Conservation (phyloP, 2,113 vertebrate species). For the Chinchilla lanigera region DNA sequence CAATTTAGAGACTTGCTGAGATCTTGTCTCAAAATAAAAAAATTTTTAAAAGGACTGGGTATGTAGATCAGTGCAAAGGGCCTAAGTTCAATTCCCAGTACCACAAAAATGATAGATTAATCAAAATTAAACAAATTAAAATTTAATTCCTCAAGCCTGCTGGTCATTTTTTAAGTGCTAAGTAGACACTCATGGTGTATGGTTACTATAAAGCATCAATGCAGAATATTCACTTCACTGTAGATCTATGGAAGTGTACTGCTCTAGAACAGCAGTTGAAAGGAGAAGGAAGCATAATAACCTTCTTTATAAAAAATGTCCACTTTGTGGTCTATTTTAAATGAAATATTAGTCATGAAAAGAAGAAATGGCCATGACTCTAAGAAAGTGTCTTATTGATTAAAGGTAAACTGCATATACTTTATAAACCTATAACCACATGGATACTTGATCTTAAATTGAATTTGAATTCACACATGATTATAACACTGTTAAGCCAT, state of each 20-base stretch:
- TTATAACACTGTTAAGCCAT: slow-evolving; percentile 35
- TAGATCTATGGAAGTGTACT: not conserved
- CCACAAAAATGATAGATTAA: not conserved
- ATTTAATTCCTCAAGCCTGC: not conserved
- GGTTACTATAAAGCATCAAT: not conserved
- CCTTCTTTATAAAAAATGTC: slow-evolving; percentile 39
- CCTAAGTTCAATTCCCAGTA: not conserved
- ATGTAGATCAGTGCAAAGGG: not conserved
- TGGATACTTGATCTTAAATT: slow-evolving; percentile 38
- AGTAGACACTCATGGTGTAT: not conserved
- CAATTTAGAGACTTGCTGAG: not conserved
- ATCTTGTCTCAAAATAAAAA: not conserved
- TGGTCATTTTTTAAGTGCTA: not conserved
- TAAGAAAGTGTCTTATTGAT: not conserved
- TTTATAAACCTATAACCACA: slow-evolving; percentile 14
- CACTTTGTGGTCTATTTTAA: not conserved
- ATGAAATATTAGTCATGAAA: slow-evolving; percentile 18
- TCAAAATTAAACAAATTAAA: not conserved
- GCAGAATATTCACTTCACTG: not conserved
- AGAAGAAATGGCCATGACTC: slow-evolving; percentile 28
- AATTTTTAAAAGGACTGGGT: not conserved
- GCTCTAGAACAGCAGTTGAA: not conserved
- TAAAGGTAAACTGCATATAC: slow-evolving; percentile 16
- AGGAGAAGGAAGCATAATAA: not conserved
- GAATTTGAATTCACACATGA: slow-evolving; percentile 57